Evolutionary conservation across 2,113 vertebrate genomes (phyloP).

Genomic region (Seriola dumerili): DNA sequence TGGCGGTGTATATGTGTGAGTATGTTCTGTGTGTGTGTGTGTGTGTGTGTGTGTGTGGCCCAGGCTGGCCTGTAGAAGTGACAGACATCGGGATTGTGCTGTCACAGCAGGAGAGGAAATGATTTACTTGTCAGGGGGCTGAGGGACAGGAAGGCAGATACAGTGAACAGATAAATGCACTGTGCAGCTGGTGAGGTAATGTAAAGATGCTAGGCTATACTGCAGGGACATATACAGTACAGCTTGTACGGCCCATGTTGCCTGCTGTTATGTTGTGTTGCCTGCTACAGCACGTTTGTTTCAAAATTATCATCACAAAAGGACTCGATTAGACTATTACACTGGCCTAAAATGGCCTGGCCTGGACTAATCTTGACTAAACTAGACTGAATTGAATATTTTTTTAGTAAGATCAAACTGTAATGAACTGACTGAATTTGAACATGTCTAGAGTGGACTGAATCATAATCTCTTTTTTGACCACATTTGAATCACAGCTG

Average conservation of each 20-base stretch:
- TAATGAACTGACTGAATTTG: background rate
- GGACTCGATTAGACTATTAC: no score
- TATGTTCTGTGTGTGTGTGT: slow-evolving; percentile 53
- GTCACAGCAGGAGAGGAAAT: slow-evolving; percentile 77
- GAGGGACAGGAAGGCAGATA: slow-evolving; percentile 71
- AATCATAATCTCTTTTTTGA: background rate
- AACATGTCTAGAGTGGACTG: background rate
- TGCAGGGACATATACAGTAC: slow-evolving; percentile 38
- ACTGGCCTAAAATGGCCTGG: no score
- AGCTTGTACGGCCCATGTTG: slow-evolving; percentile 18
- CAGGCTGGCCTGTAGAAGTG: slow-evolving; percentile 58
- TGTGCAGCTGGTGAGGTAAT: slow-evolving; percentile 56
- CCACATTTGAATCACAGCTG: background rate
- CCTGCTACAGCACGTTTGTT: slow-evolving; percentile 32
- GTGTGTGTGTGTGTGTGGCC: slow-evolving; percentile 57
- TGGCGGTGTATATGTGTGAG: background rate
- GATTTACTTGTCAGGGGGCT: slow-evolving; percentile 77
- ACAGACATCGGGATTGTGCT: slow-evolving; percentile 72
- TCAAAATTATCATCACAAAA: background rate
- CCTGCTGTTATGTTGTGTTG: background rate
- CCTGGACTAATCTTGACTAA: no score
- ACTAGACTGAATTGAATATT: background rate
- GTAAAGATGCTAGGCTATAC: slow-evolving; percentile 55
- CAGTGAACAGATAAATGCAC: slow-evolving; percentile 65
- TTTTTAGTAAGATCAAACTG: no score